phyloP scores from a whole-genome alignment of 2,797 vertebrate species.

The Eutrigla gurnardus region DNA sequence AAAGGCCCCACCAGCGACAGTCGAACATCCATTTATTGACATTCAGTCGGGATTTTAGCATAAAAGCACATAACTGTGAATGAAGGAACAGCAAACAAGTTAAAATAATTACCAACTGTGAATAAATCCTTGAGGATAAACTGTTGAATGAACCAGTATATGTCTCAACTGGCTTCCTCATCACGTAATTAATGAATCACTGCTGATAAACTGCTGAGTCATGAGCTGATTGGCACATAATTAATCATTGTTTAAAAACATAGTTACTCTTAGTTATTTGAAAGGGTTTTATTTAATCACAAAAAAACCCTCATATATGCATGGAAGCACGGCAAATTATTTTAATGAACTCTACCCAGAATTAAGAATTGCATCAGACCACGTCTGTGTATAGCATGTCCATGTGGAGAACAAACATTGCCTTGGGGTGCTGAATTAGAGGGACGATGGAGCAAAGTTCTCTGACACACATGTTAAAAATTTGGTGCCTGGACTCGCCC shows the following conservation, averaged over 20 bases:
- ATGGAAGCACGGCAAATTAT: background rate
- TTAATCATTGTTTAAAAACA: background rate
- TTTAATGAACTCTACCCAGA: conserved; percentile 5
- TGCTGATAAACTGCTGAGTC: conserved; percentile 4
- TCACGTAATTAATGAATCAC: background rate
- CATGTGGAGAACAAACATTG: conserved; percentile 10
- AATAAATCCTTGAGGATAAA: background rate
- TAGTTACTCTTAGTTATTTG: background rate
- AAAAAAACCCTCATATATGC: background rate
- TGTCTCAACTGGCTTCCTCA: background rate
- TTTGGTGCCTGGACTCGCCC: conserved; percentile 56
- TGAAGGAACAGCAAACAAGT: background rate
- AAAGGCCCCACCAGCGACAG: background rate
- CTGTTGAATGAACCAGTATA: background rate
- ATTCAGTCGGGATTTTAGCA: conserved; percentile 10
- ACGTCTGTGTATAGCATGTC: conserved; percentile 19
- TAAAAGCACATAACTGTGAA: background rate
- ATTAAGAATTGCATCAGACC: conserved; percentile 27
- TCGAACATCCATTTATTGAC: background rate
- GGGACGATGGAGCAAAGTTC: conserved; percentile 40
- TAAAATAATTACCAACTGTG: background rate
- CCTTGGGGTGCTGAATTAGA: conserved; percentile 27
- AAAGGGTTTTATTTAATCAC: background rate
- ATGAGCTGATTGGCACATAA: background rate
- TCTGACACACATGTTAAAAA: conserved; percentile 31